phyloP scores from a whole-genome alignment of 2,888 invertebrate genomes.

The Lasioglossum morio region DNA sequence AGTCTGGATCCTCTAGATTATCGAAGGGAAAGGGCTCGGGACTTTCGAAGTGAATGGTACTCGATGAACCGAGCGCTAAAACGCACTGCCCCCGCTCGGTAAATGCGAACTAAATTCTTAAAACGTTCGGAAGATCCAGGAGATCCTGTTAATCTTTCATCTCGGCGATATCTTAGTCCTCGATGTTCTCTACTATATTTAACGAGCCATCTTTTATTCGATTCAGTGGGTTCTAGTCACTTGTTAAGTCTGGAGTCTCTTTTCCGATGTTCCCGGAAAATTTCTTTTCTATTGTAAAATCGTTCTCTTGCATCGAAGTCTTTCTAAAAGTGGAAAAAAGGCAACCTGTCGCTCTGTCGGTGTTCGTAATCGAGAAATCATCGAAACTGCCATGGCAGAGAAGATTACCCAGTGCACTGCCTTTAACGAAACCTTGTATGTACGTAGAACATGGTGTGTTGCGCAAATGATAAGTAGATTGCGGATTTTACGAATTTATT shows the following conservation, averaged over 20 bases:
- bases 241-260: neutral
- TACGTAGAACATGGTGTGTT: neutral
- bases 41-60: neutral
- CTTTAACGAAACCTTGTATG: neutral
- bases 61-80: neutral
- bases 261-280: constrained; percentile 1
- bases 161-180: constrained; percentile 1
- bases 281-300: constrained; percentile 3
- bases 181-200: neutral
- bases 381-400: constrained; percentile 16
- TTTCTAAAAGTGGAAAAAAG: neutral
- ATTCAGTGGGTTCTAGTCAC: neutral
- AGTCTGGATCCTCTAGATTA: constrained; percentile 10
- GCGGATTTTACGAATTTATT: neutral
- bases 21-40: constrained; percentile 11
- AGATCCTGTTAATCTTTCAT: neutral
- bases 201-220: neutral
- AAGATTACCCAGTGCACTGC: neutral
- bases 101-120: neutral
- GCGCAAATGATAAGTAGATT: neutral
- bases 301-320: constrained; percentile 14
- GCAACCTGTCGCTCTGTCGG: neutral
- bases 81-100: neutral
- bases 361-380: neutral
- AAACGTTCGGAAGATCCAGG: neutral